Evolutionary conservation across 2,888 invertebrate genomes (phyloP).

Genomic region (Alviniconcha strummeri): DNA sequence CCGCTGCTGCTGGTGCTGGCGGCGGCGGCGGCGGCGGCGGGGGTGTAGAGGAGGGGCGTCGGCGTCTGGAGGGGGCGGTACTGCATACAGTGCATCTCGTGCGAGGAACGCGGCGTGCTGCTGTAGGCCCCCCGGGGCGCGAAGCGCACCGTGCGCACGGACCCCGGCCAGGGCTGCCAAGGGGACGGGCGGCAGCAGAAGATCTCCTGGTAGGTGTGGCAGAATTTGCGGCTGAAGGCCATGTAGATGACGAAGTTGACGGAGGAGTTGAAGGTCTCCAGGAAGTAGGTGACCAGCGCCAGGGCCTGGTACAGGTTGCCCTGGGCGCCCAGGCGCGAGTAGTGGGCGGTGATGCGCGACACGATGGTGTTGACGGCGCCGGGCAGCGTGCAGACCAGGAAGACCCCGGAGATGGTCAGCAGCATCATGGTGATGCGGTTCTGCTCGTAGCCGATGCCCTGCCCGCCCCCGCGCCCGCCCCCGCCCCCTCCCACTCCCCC

Average conservation of each 20-base stretch:
- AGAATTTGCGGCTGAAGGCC: slow-evolving; percentile 61
- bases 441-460: slow-evolving; percentile 47
- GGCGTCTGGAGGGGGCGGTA: slow-evolving; percentile 24
- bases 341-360: slow-evolving; percentile 48
- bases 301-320: slow-evolving; percentile 53
- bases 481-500: neutral
- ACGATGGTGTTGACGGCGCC: slow-evolving; percentile 62
- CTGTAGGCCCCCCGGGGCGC: slow-evolving; percentile 26
- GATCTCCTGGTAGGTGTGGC: slow-evolving; percentile 55
- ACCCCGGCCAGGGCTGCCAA: slow-evolving; percentile 14
- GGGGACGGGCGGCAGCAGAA: slow-evolving; percentile 56
- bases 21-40: neutral
- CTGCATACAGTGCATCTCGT: slow-evolving; percentile 37
- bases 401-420: slow-evolving; percentile 58
- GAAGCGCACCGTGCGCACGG: slow-evolving; percentile 30
- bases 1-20: slow-evolving; percentile 5
- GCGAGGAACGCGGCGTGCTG: slow-evolving; percentile 31
- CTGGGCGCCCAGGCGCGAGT: slow-evolving; percentile 49
- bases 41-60: neutral
- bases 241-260: slow-evolving; percentile 66
- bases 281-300: slow-evolving; percentile 55
- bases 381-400: slow-evolving; percentile 62
- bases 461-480: neutral
- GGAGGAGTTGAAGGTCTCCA: slow-evolving; percentile 64
- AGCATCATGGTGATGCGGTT: slow-evolving; percentile 61